Base-by-base conservation (phyloP, 2,113 vertebrate genomes). In the Acanthochromis polyacanthus region DNA sequence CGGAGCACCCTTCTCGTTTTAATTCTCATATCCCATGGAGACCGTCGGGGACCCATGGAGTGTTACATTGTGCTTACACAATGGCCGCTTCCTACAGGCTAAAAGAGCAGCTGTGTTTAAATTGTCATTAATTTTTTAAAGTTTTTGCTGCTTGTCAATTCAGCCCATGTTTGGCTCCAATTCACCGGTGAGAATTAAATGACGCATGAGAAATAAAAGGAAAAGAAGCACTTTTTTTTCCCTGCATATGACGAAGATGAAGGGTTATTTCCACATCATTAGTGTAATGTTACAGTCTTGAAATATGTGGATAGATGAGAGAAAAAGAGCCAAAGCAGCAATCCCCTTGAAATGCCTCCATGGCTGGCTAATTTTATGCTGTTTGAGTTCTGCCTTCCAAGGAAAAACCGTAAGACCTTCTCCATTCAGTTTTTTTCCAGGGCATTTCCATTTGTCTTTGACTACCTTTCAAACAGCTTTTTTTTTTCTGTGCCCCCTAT, bases 371-470 rank as follows among this genome's bases (percentile, higher is more conserved):
- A 72, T 19, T 28, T 57, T 38, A 36, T 23, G 8, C 56, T 9
- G 14, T 51, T 55, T 25, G 23, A 36, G 15, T 20, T 59, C 30
- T n/a, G 20, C n/a, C 15, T n/a, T 1, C 16, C 40, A 25, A 60
- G n/a, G 25, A 38, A 15, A 50, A 38, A 51, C 1, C 25, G 1
- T 19, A 0, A 48, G 20, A 17, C 19, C 4, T 1, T 36, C 12
- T 17, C 16, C 17, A 4, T 48, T 57, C 75, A 68, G 59, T 43
- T 56, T 57, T 19, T 45, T 52, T 40, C 43, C 19, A 11, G 10
- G 1, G 55, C 28, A 55, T 68, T 81, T 76, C 61, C 46, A 64
- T 80, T 64, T 45, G 20, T 75, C 60, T 53, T 62, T 68, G 45
- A 2, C 43, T 45, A 43, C 52, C 71, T 56, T 45, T 75, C 57